phyloP scores from a whole-genome alignment of 2,888 invertebrate genomes.

The Parthenolecanium corni region DNA sequence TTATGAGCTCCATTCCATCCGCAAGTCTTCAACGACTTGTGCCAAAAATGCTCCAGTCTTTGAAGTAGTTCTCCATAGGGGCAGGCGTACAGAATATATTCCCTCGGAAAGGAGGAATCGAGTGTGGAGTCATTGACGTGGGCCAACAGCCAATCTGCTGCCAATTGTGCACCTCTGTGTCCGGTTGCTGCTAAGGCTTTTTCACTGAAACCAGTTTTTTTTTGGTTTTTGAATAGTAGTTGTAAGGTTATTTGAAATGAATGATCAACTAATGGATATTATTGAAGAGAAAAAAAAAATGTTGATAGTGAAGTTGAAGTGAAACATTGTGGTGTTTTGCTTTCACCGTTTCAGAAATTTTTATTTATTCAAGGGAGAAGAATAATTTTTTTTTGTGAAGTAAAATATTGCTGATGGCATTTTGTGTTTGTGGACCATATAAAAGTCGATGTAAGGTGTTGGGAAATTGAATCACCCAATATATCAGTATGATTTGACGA shows the following conservation, averaged over 20 bases:
- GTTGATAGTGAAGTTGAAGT: not conserved
- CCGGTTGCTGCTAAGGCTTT: constrained; percentile 85
- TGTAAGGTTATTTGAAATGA: too few relatives aligned
- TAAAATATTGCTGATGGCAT: too few relatives aligned
- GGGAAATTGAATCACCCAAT: too few relatives aligned
- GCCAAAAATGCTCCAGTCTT: constrained; percentile 64
- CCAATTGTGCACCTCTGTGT: constrained; percentile 72
- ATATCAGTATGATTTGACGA: too few relatives aligned
- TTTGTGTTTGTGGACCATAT: too few relatives aligned
- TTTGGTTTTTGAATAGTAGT: too few relatives aligned
- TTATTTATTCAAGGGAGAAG: too few relatives aligned
- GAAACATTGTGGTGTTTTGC: not conserved
- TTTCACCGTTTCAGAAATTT: too few relatives aligned
- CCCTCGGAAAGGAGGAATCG: constrained; percentile 63
- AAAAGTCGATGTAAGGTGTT: too few relatives aligned
- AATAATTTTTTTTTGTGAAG: too few relatives aligned
- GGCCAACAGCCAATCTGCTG: constrained; percentile 80
- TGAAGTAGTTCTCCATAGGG: constrained; percentile 64
- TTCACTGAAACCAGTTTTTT: not conserved
- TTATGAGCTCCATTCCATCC: constrained; percentile 87
- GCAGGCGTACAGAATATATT: constrained; percentile 78
- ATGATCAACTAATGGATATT: not conserved
- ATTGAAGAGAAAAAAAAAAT: not conserved
- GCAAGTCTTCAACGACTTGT: constrained; percentile 56
- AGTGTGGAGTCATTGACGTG: constrained; percentile 75